Conservation (phyloP, 2,113 vertebrate genomes). For the Rhabdornis inornatus region DNA sequence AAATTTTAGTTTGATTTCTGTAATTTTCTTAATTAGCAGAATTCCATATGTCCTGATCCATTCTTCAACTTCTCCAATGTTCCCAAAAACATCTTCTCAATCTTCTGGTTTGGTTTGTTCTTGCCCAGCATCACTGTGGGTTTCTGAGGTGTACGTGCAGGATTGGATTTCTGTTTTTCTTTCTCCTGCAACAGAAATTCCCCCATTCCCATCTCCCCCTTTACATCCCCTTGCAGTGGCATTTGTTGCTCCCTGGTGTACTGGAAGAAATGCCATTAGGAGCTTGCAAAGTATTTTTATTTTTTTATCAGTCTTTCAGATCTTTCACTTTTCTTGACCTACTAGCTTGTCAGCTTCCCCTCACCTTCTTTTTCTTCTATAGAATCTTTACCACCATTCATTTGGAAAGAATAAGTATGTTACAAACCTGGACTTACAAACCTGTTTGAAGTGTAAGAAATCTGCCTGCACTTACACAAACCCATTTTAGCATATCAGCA, state of each 20-base stretch:
- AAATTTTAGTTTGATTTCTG: neutral
- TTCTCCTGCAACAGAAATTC: neutral
- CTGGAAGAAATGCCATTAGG: neutral
- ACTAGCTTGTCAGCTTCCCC: neutral
- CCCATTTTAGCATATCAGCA: neutral
- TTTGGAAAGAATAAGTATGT: slow-evolving; percentile 52
- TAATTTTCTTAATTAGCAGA: neutral
- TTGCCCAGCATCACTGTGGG: neutral
- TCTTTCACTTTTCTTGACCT: slow-evolving; percentile 45
- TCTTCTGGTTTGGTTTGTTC: neutral
- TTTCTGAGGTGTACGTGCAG: slow-evolving; percentile 6
- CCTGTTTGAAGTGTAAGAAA: slow-evolving; percentile 32
- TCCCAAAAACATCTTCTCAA: neutral
- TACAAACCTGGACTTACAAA: neutral
- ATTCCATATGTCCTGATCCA: neutral
- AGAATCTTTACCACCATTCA: slow-evolving; percentile 37
- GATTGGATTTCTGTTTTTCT: neutral
- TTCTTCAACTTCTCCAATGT: neutral
- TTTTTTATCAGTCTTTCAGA: slow-evolving; percentile 44
- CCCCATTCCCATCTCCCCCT: neutral
- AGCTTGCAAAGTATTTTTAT: slow-evolving; percentile 11
- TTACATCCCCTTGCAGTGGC: slow-evolving; percentile 11
- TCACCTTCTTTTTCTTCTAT: neutral
- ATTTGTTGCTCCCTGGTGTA: neutral
- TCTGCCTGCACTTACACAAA: slow-evolving; percentile 9